phyloP scores from a whole-genome alignment of 2,888 invertebrate species.

The Idaea dimidiata region DNA sequence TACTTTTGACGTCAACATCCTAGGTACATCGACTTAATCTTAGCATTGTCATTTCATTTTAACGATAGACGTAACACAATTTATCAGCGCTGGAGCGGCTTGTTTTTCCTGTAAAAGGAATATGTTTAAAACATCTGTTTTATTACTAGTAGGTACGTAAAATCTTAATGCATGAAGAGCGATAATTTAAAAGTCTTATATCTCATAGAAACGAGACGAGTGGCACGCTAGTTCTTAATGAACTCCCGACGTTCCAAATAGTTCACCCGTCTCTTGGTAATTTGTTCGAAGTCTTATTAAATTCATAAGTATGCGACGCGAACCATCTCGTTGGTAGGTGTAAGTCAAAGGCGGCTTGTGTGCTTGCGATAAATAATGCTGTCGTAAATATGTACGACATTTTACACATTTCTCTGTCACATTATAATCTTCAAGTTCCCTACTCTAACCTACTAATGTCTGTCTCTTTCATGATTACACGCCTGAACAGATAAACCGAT shows the following conservation, averaged over 20 bases:
- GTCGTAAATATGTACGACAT: neutral
- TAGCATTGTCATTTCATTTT: no score
- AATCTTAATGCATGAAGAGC: neutral
- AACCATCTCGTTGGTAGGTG: constrained; percentile 37
- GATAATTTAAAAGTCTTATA: constrained; percentile 1
- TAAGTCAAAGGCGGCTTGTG: constrained; percentile 35
- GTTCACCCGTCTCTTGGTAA: constrained; percentile 51
- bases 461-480: no score
- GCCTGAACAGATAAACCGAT: no score
- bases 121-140: no score
- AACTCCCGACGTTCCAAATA: constrained; percentile 39
- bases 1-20: no score
- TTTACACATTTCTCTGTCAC: neutral
- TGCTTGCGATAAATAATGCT: neutral
- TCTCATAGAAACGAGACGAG: constrained; percentile 4
- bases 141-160: no score
- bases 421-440: neutral
- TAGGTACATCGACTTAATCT: no score
- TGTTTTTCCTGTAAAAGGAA: no score
- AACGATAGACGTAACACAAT: no score
- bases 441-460: no score
- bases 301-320: constrained; percentile 66
- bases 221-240: constrained; percentile 22
- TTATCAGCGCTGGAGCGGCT: no score
- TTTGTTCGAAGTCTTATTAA: constrained; percentile 69